Evolutionary conservation across 1,140 invertebrate genomes (phyloP), one percentile per base, ranked within the genome.

Genomic region (Riptortus pedestris): DNA sequence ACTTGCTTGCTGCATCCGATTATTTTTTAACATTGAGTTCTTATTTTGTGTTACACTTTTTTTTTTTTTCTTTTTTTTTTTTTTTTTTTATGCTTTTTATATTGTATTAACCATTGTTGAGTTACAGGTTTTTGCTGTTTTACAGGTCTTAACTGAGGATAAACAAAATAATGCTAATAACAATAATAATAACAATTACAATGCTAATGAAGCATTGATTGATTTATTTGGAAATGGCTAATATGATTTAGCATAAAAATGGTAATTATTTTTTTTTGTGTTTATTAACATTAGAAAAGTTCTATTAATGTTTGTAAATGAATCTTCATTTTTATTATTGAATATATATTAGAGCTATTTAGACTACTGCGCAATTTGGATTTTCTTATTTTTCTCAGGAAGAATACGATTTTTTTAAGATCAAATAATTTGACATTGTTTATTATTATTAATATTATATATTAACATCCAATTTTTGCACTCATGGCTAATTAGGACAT

Each of bases 101-200:
- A 55, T 26, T 55, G 4, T 24, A 5, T 14, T 7, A 38, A 38
- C 14, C 14, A 24, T 22, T 55, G 51, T 24, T 55, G 51, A 24
- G 31, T 55, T 55, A 55, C 51, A 55, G 51, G 51, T 24, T 55
- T 55, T 55, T 55, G 24, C 51, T 55, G 51, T 65, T 66, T 71
- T 67, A 43, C 70, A 71, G 70, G 70, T 71, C 69, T 68, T 71
- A 65, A 66, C 68, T 16, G 65, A 69, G 67, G 70, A 70, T 65
- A 66, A 67, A 51, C 55, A 63, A n/a, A 48, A 48, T 60, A 65
- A 61, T 47, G 16, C 64, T 62, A 65, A 63, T 58, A 60, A 65
- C 14, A 28, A 63, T 58, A 60, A 65, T 38, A 28, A 62, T 60
- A 65, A 65, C 33, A 38, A 57, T 38, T 66, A 29, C 52, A 64